Percentiles rank a stretch among this genome's conserved stretches.
phyloP scores from a whole-genome alignment of 1,140 invertebrate species.

The Bombus cullumanus region DNA sequence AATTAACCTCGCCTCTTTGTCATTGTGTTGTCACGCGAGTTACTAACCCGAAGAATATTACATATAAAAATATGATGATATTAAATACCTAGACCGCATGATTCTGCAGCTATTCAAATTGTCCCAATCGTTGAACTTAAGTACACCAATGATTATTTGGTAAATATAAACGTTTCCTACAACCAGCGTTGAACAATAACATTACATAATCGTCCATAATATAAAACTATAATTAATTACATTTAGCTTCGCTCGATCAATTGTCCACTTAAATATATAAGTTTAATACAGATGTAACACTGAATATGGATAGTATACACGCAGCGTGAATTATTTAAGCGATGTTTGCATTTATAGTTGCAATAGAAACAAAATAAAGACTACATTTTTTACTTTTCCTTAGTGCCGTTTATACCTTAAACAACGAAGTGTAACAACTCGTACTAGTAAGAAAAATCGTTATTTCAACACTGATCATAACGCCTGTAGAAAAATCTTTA shows the following conservation, averaged over 20 bases:
- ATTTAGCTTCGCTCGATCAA: not conserved
- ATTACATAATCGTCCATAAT: not conserved
- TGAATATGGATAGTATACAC: not conserved
- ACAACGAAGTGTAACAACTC: not conserved
- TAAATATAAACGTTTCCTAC: conserved; percentile 26
- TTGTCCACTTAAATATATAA: not conserved
- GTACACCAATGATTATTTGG: conserved; percentile 32
- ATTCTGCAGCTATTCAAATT: conserved; percentile 29
- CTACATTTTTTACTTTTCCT: not conserved
- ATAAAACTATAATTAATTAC: not conserved
- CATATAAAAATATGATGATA: conserved; percentile 45
- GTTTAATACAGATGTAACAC: not conserved
- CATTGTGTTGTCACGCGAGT: not conserved
- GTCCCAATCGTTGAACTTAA: conserved; percentile 38
- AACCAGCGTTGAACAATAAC: conserved; percentile 14
- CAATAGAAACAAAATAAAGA: conserved; percentile 1
- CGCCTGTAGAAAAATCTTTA: not conserved
- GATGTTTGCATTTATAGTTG: not conserved
- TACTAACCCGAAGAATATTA: conserved; percentile 34
- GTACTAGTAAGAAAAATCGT: not conserved
- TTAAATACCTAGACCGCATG: conserved; percentile 31
- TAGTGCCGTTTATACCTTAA: conserved; percentile 12
- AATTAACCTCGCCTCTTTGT: not conserved
- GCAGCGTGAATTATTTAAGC: not conserved
- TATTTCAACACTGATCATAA: conserved; percentile 21